Conservation (phyloP, 2,113 vertebrate species). For the Chiloscyllium plagiosum region DNA sequence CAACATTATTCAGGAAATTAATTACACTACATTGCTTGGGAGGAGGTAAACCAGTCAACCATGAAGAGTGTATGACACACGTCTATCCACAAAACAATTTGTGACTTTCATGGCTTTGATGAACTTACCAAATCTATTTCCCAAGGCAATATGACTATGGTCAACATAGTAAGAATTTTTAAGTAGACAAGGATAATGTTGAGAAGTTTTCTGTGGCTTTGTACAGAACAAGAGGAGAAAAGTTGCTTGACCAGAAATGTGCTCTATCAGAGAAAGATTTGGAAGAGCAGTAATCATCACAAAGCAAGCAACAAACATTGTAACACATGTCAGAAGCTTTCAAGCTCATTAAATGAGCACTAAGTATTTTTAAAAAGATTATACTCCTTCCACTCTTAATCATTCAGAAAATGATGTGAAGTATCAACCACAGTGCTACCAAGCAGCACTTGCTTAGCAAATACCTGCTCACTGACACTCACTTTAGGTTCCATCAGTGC, state of each 20-base stretch:
- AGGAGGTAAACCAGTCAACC: background rate
- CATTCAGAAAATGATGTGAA: too few relatives aligned
- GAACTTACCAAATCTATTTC: background rate
- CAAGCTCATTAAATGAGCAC: background rate
- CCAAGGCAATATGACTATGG: background rate
- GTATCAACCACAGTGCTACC: too few relatives aligned
- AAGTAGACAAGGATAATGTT: background rate
- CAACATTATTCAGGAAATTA: background rate
- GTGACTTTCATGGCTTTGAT: background rate
- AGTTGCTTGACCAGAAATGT: background rate
- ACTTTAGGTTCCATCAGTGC: too few relatives aligned
- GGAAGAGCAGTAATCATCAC: background rate
- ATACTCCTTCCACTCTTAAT: background rate
- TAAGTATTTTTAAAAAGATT: background rate
- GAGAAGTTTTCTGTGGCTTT: background rate
- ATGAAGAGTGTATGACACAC: background rate
- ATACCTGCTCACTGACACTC: too few relatives aligned
- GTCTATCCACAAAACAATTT: background rate
- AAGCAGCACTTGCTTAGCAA: too few relatives aligned
- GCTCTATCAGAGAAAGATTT: background rate
- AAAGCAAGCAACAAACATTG: background rate
- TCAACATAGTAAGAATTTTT: background rate
- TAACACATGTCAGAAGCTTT: background rate
- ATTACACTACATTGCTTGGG: background rate
- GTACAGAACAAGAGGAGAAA: background rate